Evolutionary conservation across 2,113 vertebrate genomes (phyloP), one percentile per base, ranked within the genome.

Genomic region (Lagopus muta): DNA sequence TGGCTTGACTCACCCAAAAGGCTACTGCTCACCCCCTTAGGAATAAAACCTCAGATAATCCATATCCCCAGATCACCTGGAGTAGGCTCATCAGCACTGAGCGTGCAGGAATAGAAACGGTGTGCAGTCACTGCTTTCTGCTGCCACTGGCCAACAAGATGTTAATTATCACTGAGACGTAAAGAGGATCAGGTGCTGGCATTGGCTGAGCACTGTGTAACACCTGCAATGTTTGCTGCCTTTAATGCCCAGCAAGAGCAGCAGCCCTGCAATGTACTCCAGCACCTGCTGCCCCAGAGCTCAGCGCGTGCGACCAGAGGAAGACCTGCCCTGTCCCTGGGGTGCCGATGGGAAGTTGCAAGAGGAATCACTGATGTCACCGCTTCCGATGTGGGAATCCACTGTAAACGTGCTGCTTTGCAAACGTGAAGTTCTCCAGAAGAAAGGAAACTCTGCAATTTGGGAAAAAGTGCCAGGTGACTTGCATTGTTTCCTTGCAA

Each of bases 361-460:
- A 93, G 75, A 96, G 94, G 82, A 93, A 92, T 92, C 85, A 89
- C 82, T 94, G 94, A 94, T 92, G 87, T 95, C 93, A 96, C 72
- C 14, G 1, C 86, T 88, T 42, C 50, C 85, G 75, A 85, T 60
- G 75, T 91, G 89, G 82, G 75, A 96, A 87, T 71, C 72, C 13
- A 18, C 50, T 4, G 0, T 85, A 92, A 94, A 88, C 85, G 89
- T 27, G 4, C 85, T 83, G 87, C 55, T 72, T 69, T 42, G 61
- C 79, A 91, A 85, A 88, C 5, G 42, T 64, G 91, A 88, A 70
- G 76, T 86, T 80, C 67, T 83, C 69, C 91, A 94, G 72, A 65
- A 94, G 76, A 96, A 82, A 94, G 91, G 95, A 94, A 96, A 81
- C 91, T 94, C 85, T 88, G 75, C 42, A 81, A 14, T 60, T 93